phyloP scores from a whole-genome alignment of 2,113 vertebrate genomes.

The Coregonus clupeaformis region DNA sequence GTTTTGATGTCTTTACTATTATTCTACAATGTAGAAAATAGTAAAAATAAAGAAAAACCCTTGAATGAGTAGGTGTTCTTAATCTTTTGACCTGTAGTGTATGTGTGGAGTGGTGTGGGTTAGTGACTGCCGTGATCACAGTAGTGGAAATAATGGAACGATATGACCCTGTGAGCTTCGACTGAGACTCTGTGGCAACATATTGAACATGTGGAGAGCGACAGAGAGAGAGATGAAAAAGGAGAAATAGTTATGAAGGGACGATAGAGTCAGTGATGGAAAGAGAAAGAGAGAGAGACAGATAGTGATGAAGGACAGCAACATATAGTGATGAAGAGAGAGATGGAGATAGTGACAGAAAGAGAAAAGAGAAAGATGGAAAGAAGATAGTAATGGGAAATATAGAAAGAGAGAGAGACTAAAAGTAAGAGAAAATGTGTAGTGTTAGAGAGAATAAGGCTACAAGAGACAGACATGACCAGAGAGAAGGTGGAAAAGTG shows the following conservation, averaged over 20 bases:
- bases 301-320: neutral
- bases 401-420: neutral
- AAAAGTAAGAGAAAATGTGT: conserved; percentile 5
- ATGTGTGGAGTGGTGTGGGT: neutral
- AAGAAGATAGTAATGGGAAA: neutral
- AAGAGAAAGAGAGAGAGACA: neutral
- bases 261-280: neutral
- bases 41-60: too few species aligned
- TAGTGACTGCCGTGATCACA: neutral
- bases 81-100: too few species aligned
- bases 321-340: neutral
- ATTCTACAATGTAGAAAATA: too few species aligned
- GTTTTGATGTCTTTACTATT: too few species aligned
- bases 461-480: neutral
- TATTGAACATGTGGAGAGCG: neutral
- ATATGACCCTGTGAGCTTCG: neutral
- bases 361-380: neutral
- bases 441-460: conserved; percentile 4
- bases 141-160: neutral
- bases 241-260: neutral
- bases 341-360: neutral
- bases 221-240: neutral
- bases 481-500: conserved; percentile 2
- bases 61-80: too few species aligned
- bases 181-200: neutral